Percentiles rank a stretch among this genome's conserved stretches.
phyloP scores from a whole-genome alignment of 2,888 invertebrate species.

The Smittia aterrima region DNA sequence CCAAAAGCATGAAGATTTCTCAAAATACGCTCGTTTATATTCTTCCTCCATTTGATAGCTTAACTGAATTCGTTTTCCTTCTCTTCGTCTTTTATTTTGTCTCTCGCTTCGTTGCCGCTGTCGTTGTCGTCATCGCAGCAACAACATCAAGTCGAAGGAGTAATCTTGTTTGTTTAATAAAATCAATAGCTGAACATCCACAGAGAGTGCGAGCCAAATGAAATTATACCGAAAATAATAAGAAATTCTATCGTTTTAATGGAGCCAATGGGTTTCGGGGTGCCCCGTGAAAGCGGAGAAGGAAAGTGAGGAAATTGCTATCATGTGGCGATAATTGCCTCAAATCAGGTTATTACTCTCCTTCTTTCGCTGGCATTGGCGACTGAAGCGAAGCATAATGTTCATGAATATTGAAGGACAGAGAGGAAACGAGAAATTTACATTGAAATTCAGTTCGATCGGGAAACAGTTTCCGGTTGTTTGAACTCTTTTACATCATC shows the following conservation, averaged over 20 bases:
- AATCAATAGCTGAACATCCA: conserved; percentile 34
- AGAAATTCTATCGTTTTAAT: conserved; percentile 38
- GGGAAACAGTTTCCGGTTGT: not conserved
- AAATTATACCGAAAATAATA: conserved; percentile 32
- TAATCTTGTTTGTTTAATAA: conserved; percentile 41
- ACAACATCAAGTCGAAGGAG: conserved; percentile 16
- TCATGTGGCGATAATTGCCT: conserved; percentile 39
- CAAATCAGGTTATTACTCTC: conserved; percentile 25
- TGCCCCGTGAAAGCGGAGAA: conserved; percentile 17
- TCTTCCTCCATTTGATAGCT: conserved; percentile 19
- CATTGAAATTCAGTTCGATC: not conserved
- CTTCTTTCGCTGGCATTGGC: no score
- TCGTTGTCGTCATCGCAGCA: not conserved
- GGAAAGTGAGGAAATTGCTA: not conserved
- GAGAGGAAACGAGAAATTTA: not conserved
- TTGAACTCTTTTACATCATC: not conserved
- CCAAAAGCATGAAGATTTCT: not conserved
- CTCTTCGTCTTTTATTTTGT: not conserved
- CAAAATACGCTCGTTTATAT: conserved; percentile 37
- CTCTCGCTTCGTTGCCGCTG: not conserved
- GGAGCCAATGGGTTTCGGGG: conserved; percentile 18
- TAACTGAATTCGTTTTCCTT: conserved; percentile 16
- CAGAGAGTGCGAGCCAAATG: conserved; percentile 23
- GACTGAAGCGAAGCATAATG: not conserved
- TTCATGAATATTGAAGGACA: not conserved